phyloP scores from a whole-genome alignment of 2,797 vertebrate genomes.

The Chelon auratus region DNA sequence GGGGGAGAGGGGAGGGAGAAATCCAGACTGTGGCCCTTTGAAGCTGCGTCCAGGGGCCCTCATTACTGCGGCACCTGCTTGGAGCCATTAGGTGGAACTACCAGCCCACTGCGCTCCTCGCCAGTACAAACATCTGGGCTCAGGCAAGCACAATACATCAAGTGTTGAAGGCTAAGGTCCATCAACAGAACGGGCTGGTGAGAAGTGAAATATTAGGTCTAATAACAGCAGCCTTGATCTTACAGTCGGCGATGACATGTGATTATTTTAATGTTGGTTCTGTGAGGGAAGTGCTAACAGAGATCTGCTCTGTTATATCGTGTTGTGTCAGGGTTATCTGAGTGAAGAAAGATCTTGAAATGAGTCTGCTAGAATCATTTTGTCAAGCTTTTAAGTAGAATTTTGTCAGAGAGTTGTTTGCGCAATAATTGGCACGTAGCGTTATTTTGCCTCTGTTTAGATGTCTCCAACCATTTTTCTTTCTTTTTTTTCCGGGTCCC shows the following conservation, averaged over 20 bases:
- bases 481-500: background rate
- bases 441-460: background rate
- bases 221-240: constrained; percentile 71
- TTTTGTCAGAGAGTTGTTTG: constrained; percentile 21
- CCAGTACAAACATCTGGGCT: constrained; percentile 78
- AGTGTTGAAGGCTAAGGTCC: constrained; percentile 69
- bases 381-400: constrained; percentile 14
- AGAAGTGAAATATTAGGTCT: constrained; percentile 65
- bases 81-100: constrained; percentile 69
- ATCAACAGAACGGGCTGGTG: constrained; percentile 54
- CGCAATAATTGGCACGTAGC: constrained; percentile 11
- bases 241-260: constrained; percentile 66
- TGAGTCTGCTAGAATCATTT: constrained; percentile 23
- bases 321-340: constrained; percentile 30
- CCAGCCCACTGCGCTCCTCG: constrained; percentile 43
- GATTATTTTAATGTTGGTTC: constrained; percentile 63
- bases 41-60: constrained; percentile 71
- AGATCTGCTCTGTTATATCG: constrained; percentile 46
- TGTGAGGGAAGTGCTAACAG: constrained; percentile 58
- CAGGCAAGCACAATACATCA: constrained; percentile 67
- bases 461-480: background rate
- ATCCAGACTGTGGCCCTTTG: constrained; percentile 62
- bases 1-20: constrained; percentile 36
- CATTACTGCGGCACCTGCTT: constrained; percentile 79
- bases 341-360: constrained; percentile 31